Base-by-base conservation (phyloP, 2,113 vertebrate species). In the Polyodon spathula region DNA sequence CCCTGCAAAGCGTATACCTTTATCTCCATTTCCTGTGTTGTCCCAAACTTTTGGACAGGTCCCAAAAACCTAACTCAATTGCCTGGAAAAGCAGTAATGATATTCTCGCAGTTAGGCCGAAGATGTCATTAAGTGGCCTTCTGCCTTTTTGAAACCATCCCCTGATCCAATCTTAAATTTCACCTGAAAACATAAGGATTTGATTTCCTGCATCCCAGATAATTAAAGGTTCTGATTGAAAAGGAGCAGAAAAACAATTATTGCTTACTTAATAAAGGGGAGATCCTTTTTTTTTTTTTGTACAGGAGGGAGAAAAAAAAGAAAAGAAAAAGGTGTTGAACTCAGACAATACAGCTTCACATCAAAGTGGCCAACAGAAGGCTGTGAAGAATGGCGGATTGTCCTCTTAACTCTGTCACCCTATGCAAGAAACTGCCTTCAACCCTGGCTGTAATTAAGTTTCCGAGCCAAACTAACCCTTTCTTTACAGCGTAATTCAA, bases 141-240 rank as follows among this genome's bases (percentile, higher is more conserved):
- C 53, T 27, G 53, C 65, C 48, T 59, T 59, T 44, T 51, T 40
- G 38, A 65, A 48, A 39, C 38, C 14, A 79, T 76, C 66, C 78
- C 80, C 70, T 86, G 85, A 84, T 78, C 8, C 27, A 56, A 68
- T 75, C 73, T 75, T 76, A 42, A 62, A 11, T 74, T 78, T 78
- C 74, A 71, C 43, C 64, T 43, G 48, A 58, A 40, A 66, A 61
- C 59, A 48, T 54, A 55, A 61, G 68, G 59, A 60, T 70, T 74
- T 60, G 61, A 64, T 76, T 82, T 73, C 70, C 59, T 59, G 54
- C 1, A 4, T 70, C 65, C 66, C 64, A 52, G 51, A 38, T 81
- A 84, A 84, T 80, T 78, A 70, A 53, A 68, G 70, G 66, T 67
- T 73, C 64, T 58, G 68, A 40, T 77, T 63, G 74, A 74, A 42